Percentiles rank a stretch among this genome's conserved stretches.
These are phyloP conservation scores for Nothoprocta pentlandii DNA, from an alignment of 2,113 vertebrate species.

Conservation along the genomic window DNA sequence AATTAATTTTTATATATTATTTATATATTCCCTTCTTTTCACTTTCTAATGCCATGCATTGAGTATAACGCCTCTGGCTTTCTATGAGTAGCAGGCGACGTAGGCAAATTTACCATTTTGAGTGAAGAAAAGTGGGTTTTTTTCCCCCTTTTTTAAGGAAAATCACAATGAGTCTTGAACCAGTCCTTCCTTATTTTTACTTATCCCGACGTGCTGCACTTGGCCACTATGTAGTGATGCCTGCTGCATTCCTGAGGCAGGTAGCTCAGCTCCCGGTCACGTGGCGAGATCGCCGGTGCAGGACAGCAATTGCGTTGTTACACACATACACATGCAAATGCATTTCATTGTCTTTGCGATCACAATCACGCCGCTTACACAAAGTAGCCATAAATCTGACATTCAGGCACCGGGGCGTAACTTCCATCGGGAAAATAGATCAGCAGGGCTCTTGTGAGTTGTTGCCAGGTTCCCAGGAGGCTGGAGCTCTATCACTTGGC, in stretches of 20 bases:
- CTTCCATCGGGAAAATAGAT: not conserved
- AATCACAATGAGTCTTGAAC: not conserved
- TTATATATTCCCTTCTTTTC: not conserved
- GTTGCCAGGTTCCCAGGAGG: not conserved
- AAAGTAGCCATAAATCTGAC: not conserved
- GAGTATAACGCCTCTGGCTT: not conserved
- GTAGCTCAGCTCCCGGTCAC: not conserved
- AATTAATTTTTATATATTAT: too few species aligned
- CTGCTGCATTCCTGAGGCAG: not conserved
- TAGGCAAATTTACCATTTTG: not conserved
- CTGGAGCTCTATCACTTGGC: not conserved
- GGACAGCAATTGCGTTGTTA: not conserved
- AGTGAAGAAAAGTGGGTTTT: not conserved
- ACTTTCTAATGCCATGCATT: not conserved
- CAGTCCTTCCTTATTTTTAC: not conserved
- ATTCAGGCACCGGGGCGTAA: not conserved
- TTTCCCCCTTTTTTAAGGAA: not conserved
- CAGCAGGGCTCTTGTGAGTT: not conserved
- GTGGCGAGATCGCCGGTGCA: not conserved
- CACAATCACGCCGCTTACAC: not conserved
- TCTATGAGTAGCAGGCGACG: not conserved
- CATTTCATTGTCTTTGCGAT: not conserved
- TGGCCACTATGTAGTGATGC: not conserved
- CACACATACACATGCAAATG: not conserved
- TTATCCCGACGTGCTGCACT: rapidly evolving